Percentiles rank a stretch among this genome's conserved stretches.
Conservation (phyloP, 2,797 vertebrate species). For the Pseudochaenichthys georgianus region DNA sequence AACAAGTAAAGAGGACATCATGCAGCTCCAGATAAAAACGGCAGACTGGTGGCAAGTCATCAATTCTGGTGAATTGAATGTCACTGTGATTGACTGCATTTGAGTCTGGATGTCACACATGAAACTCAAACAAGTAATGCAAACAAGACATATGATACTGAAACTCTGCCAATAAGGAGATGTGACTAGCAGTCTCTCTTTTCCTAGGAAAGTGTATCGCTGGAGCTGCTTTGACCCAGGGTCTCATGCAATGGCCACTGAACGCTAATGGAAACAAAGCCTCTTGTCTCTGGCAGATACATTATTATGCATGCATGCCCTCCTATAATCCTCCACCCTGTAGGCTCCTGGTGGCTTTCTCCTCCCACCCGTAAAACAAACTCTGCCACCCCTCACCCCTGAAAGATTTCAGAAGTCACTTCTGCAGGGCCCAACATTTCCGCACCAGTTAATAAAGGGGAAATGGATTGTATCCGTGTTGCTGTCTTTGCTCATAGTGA, state of each 20-base stretch:
- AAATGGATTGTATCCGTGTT: conserved; percentile 82
- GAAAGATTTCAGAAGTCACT: conserved; percentile 68
- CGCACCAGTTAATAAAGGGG: conserved; percentile 80
- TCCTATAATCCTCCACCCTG: conserved; percentile 48
- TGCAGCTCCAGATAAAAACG: conserved; percentile 67
- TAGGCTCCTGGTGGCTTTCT: conserved; percentile 42
- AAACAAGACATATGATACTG: conserved; percentile 45
- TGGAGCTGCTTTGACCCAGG: conserved; percentile 26
- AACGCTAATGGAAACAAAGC: conserved; percentile 36
- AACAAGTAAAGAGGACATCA: conserved; percentile 79
- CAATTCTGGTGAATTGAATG: conserved; percentile 72
- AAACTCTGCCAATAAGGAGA: conserved; percentile 45
- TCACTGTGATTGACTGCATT: conserved; percentile 76
- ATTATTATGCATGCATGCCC: conserved; percentile 44
- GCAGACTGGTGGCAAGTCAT: conserved; percentile 66
- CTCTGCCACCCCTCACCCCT: conserved; percentile 61
- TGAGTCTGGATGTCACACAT: conserved; percentile 54
- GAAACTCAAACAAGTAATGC: conserved; percentile 57
- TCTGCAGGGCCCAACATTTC: conserved; percentile 71
- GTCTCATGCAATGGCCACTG: conserved; percentile 27
- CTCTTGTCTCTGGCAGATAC: conserved; percentile 35
- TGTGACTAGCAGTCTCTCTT: background rate
- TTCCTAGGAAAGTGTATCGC: background rate
- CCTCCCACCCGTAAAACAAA: conserved; percentile 71
- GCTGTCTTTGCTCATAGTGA: conserved; percentile 74